Conservation (phyloP, 2,888 invertebrate genomes). For the Vandiemenella viatica region DNA sequence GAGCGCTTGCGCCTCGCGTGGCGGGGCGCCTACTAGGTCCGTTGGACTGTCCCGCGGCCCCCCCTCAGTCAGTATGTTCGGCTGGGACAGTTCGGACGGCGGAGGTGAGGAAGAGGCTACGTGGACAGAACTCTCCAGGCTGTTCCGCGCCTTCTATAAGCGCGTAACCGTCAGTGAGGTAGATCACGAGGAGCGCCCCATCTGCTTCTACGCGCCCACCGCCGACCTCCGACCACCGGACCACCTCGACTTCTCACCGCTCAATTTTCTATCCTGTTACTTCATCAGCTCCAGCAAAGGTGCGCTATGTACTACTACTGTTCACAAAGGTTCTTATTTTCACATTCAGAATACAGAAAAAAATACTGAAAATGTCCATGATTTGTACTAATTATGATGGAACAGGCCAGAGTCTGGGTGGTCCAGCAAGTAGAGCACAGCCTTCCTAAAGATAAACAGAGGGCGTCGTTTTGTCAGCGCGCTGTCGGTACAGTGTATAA, state of each 20-base stretch:
- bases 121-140: constrained; percentile 30
- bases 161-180: constrained; percentile 48
- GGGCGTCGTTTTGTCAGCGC: no score
- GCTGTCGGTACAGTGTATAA: no score
- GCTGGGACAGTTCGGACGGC: constrained; percentile 8
- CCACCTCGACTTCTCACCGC: constrained; percentile 29
- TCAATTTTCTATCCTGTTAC: constrained; percentile 43
- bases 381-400: no score
- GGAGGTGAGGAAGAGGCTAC: constrained; percentile 10
- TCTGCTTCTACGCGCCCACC: constrained; percentile 36
- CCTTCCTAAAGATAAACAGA: no score
- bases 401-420: no score
- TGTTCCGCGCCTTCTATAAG: constrained; percentile 37
- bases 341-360: no score
- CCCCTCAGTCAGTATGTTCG: constrained; percentile 9
- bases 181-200: constrained; percentile 43
- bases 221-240: constrained; percentile 25
- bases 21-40: no score
- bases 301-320: no score
- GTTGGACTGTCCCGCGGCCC: no score
- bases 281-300: constrained; percentile 47
- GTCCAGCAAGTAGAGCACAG: no score
- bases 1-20: neutral
- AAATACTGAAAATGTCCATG: neutral
- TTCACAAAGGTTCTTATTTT: constrained; percentile 46